Conservation (phyloP, 2,888 invertebrate genomes). For the Andrena bicolor region DNA sequence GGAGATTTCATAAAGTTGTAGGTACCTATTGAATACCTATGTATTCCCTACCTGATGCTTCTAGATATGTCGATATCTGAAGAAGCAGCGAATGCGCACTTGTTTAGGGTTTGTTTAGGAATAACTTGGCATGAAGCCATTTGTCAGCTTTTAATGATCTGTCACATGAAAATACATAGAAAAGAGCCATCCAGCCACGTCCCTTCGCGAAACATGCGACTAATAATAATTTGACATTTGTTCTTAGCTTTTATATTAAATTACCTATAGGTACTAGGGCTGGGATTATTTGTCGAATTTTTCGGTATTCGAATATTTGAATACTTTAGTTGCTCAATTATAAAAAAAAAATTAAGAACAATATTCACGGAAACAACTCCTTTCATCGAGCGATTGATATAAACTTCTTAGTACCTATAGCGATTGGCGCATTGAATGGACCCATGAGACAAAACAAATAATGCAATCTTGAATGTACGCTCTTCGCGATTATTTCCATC, state of each 20-base stretch:
- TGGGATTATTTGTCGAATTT: too few relatives aligned
- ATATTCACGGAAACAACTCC: constrained; percentile 11
- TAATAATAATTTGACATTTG: background rate
- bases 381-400: constrained; percentile 29
- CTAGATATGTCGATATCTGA: constrained; percentile 14
- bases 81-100: constrained; percentile 40
- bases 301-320: too few relatives aligned
- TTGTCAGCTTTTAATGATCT: constrained; percentile 36
- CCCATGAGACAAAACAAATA: too few relatives aligned
- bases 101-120: constrained; percentile 61
- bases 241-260: background rate
- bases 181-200: background rate
- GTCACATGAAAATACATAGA: constrained; percentile 8
- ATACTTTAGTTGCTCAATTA: too few relatives aligned
- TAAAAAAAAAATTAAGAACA: background rate
- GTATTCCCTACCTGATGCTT: constrained; percentile 64
- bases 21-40: constrained; percentile 19
- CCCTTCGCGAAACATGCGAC: constrained; percentile 1
- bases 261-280: too few relatives aligned
- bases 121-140: constrained; percentile 70
- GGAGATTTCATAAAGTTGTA: constrained; percentile 6
- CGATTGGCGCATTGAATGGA: too few relatives aligned
- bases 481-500: too few relatives aligned
- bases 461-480: too few relatives aligned
- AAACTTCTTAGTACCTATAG: constrained; percentile 26